Evolutionary conservation across 2,888 invertebrate genomes (phyloP).

Genomic region (Limnephilus lunatus): DNA sequence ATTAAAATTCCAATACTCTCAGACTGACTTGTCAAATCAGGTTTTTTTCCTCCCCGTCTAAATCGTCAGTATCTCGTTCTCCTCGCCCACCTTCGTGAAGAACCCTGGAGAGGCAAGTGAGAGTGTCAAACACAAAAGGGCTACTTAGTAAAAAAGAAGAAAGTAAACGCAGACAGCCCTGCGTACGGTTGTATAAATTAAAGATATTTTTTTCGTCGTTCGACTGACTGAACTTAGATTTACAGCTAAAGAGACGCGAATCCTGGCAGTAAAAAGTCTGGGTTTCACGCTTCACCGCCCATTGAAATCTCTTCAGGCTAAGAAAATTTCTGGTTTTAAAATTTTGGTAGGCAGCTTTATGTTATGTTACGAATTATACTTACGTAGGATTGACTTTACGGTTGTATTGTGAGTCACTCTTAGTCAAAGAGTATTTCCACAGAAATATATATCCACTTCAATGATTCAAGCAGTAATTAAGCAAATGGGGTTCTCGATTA

Average conservation of each 20-base stretch:
- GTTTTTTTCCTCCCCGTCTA: conserved; percentile 64
- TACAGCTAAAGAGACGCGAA: not conserved
- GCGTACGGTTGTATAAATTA: not conserved
- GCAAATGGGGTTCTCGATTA: not conserved
- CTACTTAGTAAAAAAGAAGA: conserved; percentile 43
- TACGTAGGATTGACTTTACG: not conserved
- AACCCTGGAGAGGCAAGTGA: conserved; percentile 9
- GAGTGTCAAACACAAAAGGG: conserved; percentile 15
- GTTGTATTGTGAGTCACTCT: not conserved
- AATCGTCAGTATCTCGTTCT: conserved; percentile 30
- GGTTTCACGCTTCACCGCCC: conserved; percentile 58
- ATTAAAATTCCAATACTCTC: conserved; percentile 65
- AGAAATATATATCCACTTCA: not conserved
- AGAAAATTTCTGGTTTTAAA: not conserved
- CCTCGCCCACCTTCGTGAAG: not conserved
- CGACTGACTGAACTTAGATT: not conserved
- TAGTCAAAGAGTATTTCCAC: not conserved
- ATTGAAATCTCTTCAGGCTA: conserved; percentile 45
- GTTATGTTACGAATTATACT: not conserved
- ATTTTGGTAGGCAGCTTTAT: not conserved
- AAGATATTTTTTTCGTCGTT: not conserved
- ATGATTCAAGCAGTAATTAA: not conserved
- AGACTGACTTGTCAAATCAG: conserved; percentile 63
- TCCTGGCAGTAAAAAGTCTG: not conserved
- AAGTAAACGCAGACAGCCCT: conserved; percentile 10